Percentiles rank a stretch among this genome's conserved stretches.
Conservation (phyloP, 2,113 vertebrate genomes). For the Odontesthes bonariensis region DNA sequence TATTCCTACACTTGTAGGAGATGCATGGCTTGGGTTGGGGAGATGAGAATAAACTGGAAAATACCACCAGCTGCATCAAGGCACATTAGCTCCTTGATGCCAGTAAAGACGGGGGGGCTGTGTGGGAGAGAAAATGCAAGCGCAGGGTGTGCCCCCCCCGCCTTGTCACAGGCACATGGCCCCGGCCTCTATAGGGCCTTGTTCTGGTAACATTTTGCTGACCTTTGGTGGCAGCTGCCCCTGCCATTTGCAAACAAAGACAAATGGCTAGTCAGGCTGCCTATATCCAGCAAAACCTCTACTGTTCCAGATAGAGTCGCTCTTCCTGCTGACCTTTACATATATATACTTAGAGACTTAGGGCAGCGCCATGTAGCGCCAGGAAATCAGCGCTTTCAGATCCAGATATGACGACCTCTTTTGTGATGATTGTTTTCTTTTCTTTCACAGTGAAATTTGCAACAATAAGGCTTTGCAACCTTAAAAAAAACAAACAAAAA, state of each 20-base stretch:
- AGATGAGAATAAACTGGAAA: slow-evolving; percentile 5
- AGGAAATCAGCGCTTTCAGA: slow-evolving; percentile 40
- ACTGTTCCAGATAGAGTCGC: slow-evolving; percentile 22
- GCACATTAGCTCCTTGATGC: neutral
- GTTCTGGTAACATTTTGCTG: slow-evolving; percentile 78
- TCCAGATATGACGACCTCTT: slow-evolving; percentile 8
- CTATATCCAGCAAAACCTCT: slow-evolving; percentile 29
- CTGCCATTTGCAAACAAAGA: slow-evolving; percentile 75
- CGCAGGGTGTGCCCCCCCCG: slow-evolving; percentile 34
- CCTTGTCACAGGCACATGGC: slow-evolving; percentile 28
- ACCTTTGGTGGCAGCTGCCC: slow-evolving; percentile 77
- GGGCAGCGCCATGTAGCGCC: neutral
- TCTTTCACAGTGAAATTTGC: neutral
- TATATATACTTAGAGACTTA: neutral
- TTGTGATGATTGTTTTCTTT: slow-evolving; percentile 6
- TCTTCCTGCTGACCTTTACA: slow-evolving; percentile 67
- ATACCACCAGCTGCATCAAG: slow-evolving; percentile 23
- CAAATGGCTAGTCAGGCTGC: slow-evolving; percentile 52
- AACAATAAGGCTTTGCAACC: neutral
- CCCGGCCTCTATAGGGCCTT: slow-evolving; percentile 58
- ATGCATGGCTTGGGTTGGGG: neutral
- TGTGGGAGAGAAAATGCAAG: neutral
- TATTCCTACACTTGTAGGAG: slow-evolving; percentile 19
- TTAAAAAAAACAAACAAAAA: neutral
- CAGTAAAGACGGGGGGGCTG: slow-evolving; percentile 9